Base-by-base conservation (phyloP, 2,797 vertebrate genomes). In the Gymnocypris eckloni region DNA sequence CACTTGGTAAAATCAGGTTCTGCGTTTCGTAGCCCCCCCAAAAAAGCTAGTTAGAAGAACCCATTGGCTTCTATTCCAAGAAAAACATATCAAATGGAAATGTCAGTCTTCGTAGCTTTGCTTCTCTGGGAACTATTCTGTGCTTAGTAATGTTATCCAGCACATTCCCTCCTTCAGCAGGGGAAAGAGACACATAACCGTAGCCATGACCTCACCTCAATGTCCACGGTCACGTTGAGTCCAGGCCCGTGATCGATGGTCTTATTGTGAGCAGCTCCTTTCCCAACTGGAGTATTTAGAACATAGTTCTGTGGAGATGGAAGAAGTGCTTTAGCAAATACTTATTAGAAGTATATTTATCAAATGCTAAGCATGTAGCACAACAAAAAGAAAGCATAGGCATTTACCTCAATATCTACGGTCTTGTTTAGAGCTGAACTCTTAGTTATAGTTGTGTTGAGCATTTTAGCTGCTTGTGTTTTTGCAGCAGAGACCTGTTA, bases 211-310 rank as follows among this genome's bases (percentile, higher is more conserved):
- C 86, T 83, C 91, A 95, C 95, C 93, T 93, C 92, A 4, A 95
- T 75, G 87, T 95, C 95, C 61, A 95, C 84, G 0, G 95, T 96
- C n/a, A 93, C 88, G n/a, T 96, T 96, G 18, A 94, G 91, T 10
- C 81, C 86, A 6, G 82, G 61, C 66, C 89, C 92, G 71, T 59
- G 64, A 75, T 95, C 95, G 67, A 95, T 71, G 0, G 94, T 94
- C 59, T 92, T 88, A 56, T 95, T 95, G 3, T 93, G 92, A 16
- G 81, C 84, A 0, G 86, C 82, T 79, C 87, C 92, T 89, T 95
- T 96, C 81, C 92, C 90, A 1, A 90, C 88, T 6, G 95, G 95
- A 0, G 95, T 95, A 71, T 59, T 90, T 88, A 94, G 78, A 4
- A 92, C 86, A 0, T 92, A 92, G 10, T 52, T 54, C 95, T 93